A percentile compares a stretch with the other conserved stretches of the same genome.
Evolutionary conservation across 2,113 vertebrate species (phyloP).

Genomic region (Potamarius usumacintae): DNA sequence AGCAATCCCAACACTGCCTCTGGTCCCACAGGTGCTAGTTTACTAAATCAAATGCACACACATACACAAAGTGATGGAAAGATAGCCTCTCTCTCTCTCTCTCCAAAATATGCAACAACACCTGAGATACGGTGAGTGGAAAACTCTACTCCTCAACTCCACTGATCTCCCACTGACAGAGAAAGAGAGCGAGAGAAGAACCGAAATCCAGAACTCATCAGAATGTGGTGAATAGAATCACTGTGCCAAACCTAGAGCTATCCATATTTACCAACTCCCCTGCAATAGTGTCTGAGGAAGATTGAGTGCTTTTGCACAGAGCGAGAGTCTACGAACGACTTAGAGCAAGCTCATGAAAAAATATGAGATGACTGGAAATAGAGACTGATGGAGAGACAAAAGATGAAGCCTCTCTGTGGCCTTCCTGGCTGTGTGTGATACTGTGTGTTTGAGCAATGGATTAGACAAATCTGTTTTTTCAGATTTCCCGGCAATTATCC

Average conservation of each 20-base stretch:
- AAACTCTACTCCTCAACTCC: neutral
- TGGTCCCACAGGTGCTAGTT: constrained; percentile 19
- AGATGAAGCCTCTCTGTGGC: constrained; percentile 22
- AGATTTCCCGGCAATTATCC: constrained; percentile 50
- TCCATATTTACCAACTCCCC: constrained; percentile 39
- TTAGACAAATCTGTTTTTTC: constrained; percentile 45
- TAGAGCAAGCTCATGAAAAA: constrained; percentile 27
- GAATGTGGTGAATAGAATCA: constrained; percentile 33
- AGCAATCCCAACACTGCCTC: constrained; percentile 44
- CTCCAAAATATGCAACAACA: constrained; percentile 11
- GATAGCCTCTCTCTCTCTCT: neutral
- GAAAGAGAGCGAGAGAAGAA: neutral
- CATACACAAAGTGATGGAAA: constrained; percentile 6
- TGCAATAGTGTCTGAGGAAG: constrained; percentile 15
- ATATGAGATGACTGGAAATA: constrained; percentile 27
- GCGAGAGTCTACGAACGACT: neutral
- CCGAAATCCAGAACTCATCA: constrained; percentile 30
- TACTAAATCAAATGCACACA: constrained; percentile 17
- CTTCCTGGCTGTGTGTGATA: neutral
- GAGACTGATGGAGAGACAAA: constrained; percentile 20
- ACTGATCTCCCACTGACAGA: neutral
- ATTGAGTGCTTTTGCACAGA: constrained; percentile 25
- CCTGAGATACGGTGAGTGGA: constrained; percentile 5
- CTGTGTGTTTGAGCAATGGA: constrained; percentile 40
- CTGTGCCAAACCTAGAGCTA: constrained; percentile 20